These are phyloP conservation scores for Clarias fuscus DNA, from an alignment of 2,797 vertebrate genomes.

Conservation along the genomic window DNA sequence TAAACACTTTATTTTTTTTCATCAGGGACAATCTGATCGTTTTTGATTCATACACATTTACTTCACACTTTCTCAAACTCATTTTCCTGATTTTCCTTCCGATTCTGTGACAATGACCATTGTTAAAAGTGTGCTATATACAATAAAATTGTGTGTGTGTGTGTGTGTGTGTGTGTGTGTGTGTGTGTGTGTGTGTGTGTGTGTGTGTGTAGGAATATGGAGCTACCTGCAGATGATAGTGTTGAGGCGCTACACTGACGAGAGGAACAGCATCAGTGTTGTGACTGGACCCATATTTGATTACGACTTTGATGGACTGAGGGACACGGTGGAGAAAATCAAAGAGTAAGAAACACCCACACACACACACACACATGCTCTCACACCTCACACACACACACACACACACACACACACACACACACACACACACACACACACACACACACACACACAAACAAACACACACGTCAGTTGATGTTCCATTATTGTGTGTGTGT, in stretches of 20 bases:
- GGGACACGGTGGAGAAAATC: conserved; percentile 84
- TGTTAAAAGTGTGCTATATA: too few species aligned
- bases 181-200: too few species aligned
- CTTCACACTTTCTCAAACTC: too few species aligned
- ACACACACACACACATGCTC: not conserved
- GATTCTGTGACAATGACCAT: too few species aligned
- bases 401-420: not conserved
- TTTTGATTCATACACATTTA: too few species aligned
- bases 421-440: not conserved
- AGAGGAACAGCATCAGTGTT: conserved; percentile 85
- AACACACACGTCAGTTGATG: too few species aligned
- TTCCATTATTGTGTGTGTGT: conserved; percentile 6
- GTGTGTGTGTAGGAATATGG: conserved; percentile 80
- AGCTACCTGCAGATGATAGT: conserved; percentile 85
- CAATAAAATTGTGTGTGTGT: not conserved
- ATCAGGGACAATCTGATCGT: too few species aligned
- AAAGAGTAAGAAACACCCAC: conserved; percentile 78
- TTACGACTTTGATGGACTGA: conserved; percentile 84
- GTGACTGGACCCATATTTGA: conserved; percentile 90
- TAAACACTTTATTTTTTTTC: not conserved
- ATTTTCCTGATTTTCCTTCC: too few species aligned
- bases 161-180: not conserved
- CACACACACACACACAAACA: too few species aligned
- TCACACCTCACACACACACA: not conserved
- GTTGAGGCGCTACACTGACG: conserved; percentile 83